Conservation (phyloP, 1,140 invertebrate genomes). For the Hylyphantes graminicola region DNA sequence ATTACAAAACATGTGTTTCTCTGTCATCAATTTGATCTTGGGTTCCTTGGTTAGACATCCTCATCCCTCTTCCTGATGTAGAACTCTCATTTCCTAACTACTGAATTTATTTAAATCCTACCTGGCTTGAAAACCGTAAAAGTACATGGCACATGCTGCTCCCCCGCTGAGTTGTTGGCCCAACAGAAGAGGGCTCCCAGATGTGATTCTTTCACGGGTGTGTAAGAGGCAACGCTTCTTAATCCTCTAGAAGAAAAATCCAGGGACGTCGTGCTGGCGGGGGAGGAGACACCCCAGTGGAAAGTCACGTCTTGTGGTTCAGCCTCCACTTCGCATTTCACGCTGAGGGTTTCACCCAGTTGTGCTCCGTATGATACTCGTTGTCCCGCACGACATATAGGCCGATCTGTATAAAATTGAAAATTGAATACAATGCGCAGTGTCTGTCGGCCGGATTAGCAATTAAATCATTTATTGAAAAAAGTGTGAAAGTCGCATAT, state of each 20-base stretch:
- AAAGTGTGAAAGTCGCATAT: too few species aligned
- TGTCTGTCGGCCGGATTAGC: too few species aligned
- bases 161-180: slow-evolving; percentile 84
- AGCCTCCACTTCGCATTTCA: slow-evolving; percentile 85
- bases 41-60: too few species aligned
- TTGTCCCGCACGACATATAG: slow-evolving; percentile 80
- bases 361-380: slow-evolving; percentile 84
- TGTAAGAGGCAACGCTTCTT: slow-evolving; percentile 77
- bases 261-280: slow-evolving; percentile 76
- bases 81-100: background rate
- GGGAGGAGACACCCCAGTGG: slow-evolving; percentile 85
- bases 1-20: too few species aligned
- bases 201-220: slow-evolving; percentile 74
- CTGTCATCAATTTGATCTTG: background rate
- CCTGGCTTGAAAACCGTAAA: slow-evolving; percentile 80
- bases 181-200: slow-evolving; percentile 85
- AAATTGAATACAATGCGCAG: too few species aligned
- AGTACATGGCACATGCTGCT: slow-evolving; percentile 81
- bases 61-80: background rate
- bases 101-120: background rate
- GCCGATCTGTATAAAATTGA: slow-evolving; percentile 77
- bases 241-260: slow-evolving; percentile 77
- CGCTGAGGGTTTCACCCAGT: slow-evolving; percentile 79
- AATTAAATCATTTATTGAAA: too few species aligned
- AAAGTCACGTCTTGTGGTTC: slow-evolving; percentile 80